phyloP scores from a whole-genome alignment of 2,888 invertebrate genomes.

The Tromatobia lineatoria region DNA sequence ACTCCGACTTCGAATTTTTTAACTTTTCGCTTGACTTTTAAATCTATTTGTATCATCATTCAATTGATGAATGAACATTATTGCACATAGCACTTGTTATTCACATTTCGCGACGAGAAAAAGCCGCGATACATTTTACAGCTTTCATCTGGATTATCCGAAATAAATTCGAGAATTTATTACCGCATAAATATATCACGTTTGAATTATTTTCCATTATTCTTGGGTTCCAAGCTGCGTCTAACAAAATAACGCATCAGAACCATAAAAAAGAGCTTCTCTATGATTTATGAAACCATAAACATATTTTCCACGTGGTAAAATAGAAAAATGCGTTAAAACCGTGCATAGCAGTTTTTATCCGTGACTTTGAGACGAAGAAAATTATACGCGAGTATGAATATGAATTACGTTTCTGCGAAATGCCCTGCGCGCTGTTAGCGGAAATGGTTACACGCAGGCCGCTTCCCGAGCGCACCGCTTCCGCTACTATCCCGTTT shows the following conservation, averaged over 20 bases:
- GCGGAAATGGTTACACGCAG: conserved; percentile 63
- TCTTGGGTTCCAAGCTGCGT: background rate
- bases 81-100: too few species aligned
- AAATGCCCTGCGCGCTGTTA: conserved; percentile 40
- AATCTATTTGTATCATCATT: too few species aligned
- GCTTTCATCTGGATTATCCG: too few species aligned
- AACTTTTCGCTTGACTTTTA: too few species aligned
- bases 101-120: too few species aligned
- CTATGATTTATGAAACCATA: background rate
- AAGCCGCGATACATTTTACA: too few species aligned
- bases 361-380: conserved; percentile 14
- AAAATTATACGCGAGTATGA: conserved; percentile 43
- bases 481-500: conserved; percentile 52
- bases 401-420: conserved; percentile 52
- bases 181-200: too few species aligned
- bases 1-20: too few species aligned
- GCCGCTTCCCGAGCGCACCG: conserved; percentile 44
- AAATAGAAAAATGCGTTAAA: conserved; percentile 2
- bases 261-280: background rate
- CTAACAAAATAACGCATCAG: background rate
- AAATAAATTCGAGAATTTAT: too few species aligned
- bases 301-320: background rate
- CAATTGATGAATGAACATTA: too few species aligned
- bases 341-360: conserved; percentile 1
- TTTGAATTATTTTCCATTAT: background rate